Conservation (phyloP, 2,113 vertebrate genomes). For the Ellobius talpinus region DNA sequence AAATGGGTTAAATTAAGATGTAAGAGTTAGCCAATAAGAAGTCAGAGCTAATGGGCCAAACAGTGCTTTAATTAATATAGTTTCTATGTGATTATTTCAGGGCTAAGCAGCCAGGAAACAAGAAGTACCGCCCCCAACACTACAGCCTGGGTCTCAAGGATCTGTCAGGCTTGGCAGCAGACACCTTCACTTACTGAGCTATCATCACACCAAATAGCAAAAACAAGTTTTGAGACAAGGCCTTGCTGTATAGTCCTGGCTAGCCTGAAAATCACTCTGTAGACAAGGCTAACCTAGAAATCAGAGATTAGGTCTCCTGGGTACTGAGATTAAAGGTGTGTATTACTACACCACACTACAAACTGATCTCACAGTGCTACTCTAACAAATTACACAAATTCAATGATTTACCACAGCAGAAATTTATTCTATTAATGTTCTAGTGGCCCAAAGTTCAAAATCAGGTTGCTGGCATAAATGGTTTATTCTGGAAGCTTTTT, state of each 20-base stretch:
- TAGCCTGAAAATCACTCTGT: not conserved
- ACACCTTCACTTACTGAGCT: not conserved
- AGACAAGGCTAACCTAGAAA: not conserved
- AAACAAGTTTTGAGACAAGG: not conserved
- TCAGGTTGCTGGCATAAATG: not conserved
- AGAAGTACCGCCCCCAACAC: too few species aligned
- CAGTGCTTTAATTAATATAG: too few species aligned
- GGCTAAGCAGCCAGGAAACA: too few species aligned
- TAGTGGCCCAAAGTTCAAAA: conserved; percentile 38
- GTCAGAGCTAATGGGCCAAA: too few species aligned
- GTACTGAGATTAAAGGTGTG: not conserved
- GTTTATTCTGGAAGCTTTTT: not conserved
- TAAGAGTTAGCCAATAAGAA: too few species aligned
- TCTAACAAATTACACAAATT: conserved; percentile 48
- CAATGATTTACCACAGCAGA: conserved; percentile 24
- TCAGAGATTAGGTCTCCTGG: not conserved
- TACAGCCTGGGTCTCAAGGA: not conserved
- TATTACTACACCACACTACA: not conserved
- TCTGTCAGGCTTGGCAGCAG: not conserved
- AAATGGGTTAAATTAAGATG: too few species aligned
- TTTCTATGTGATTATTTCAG: too few species aligned
- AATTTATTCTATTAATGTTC: conserved; percentile 13
- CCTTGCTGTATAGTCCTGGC: not conserved
- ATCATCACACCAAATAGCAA: not conserved
- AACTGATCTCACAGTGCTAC: not conserved